Base-by-base conservation (phyloP, 2,797 vertebrate genomes). In the Sparidentex hasta region DNA sequence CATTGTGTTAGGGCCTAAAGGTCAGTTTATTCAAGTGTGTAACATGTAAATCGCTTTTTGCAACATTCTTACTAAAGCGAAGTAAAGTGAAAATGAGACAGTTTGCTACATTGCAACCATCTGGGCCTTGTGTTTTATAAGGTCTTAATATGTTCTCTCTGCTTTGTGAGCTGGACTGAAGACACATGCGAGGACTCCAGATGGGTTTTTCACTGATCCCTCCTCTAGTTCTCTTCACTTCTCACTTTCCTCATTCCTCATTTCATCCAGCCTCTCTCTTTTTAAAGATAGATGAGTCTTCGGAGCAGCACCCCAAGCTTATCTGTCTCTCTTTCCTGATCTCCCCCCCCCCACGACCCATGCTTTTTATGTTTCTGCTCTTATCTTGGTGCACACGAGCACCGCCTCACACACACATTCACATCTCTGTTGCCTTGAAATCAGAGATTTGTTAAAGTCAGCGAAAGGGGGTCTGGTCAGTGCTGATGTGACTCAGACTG, bases 391-490 rank as follows among this genome's bases (percentile, higher is more conserved):
- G 63, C 75, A 65, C 72, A 67, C 50, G 38, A 71, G 1, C 11
- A 0, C 67, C 52, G 41, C 57, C 41, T 62, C 48, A 58, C 52
- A 58, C 62, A 43, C 75, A 23, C 33, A 14, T 38, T 43, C 47
- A 46, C 72, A 38, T 29, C 7, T 64, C 23, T 7, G 4, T 63
- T 51, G 38, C 47, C n/a, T 76, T 25, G 11, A 71, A 71, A 69
- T 81, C 58, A 7, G 62, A 76, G 33, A 78, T 71, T 72, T 81
- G 61, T 83, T 79, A 80, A 59, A 76, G 82, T 84, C 69, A 29
- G 54, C 33, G 33, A 43, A 5, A 14, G 38, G 21, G 23, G 29
- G 33, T 68, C 44, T 51, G 50, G n/a, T 51, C 23, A 44, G 21
- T 27, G 56, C 65, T 63, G 55, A 71, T 72, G 66, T 18, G 20